A percentile compares a stretch with the other conserved stretches of the same genome.
Conservation (phyloP, 92 coral and sea anemone species). For the Heliopora coerulea region DNA sequence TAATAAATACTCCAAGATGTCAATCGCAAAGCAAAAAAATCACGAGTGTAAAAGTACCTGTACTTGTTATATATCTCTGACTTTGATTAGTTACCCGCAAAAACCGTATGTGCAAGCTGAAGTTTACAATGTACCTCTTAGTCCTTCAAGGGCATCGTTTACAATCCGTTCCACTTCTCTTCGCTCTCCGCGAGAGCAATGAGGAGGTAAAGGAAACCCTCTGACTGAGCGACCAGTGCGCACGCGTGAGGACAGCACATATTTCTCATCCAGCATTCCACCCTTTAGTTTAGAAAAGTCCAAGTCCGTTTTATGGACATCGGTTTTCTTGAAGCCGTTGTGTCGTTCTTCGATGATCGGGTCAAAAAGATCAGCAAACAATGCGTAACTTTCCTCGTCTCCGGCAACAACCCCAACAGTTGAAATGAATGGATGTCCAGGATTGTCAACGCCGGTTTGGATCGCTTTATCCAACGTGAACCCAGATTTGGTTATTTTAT, state of each 20-base stretch:
- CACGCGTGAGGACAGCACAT: constrained; percentile 85
- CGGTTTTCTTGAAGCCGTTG: constrained; percentile 77
- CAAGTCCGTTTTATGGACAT: constrained; percentile 76
- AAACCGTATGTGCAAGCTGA: too few species aligned
- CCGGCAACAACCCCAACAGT: constrained; percentile 96
- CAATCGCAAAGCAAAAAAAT: too few species aligned
- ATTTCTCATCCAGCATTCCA: constrained; percentile 78
- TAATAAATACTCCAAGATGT: too few species aligned
- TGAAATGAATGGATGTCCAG: constrained; percentile 89
- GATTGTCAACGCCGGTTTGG: constrained; percentile 91
- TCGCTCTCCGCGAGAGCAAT: constrained; percentile 94
- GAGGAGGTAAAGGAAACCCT: constrained; percentile 82
- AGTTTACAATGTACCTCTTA: constrained; percentile 70
- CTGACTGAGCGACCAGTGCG: constrained; percentile 93
- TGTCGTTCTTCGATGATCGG: constrained; percentile 96
- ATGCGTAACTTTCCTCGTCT: constrained; percentile 80
- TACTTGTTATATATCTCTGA: too few species aligned
- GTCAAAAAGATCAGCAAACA: constrained; percentile 80
- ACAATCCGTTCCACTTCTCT: constrained; percentile 80
- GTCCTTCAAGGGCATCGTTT: constrained; percentile 72
- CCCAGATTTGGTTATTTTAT: constrained; percentile 69
- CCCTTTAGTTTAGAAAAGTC: constrained; percentile 75
- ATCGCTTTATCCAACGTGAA: constrained; percentile 86
- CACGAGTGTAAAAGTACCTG: too few species aligned
- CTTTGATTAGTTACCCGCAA: too few species aligned